Percentiles rank a stretch among this genome's conserved stretches.
Evolutionary conservation across 30 jellyfish, hydroid and myxozoan species (phyloP).

Genomic region (Clytia hemisphaerica): DNA sequence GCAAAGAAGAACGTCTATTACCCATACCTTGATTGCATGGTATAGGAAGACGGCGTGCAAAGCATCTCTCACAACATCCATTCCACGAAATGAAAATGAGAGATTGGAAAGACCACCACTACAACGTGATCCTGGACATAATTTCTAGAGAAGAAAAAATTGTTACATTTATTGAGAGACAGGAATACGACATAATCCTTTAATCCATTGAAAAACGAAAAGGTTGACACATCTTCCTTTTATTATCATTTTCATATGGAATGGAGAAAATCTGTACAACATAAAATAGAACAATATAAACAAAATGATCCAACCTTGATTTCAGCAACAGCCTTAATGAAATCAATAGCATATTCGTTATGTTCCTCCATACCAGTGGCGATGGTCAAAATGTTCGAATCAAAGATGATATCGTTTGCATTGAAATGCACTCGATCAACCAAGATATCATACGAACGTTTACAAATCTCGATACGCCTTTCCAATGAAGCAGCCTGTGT

Average conservation of each 20-base stretch:
- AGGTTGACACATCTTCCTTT: too few relatives aligned
- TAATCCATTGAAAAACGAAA: too few relatives aligned
- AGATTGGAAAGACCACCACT: constrained; percentile 97
- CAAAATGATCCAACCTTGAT: constrained; percentile 45
- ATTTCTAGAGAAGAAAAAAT: constrained; percentile 31
- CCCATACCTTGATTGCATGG: constrained; percentile 84
- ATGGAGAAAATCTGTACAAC: not conserved
- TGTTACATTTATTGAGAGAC: too few relatives aligned
- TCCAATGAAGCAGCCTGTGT: constrained; percentile 88
- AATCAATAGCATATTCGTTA: constrained; percentile 68
- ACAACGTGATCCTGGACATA: constrained; percentile 85
- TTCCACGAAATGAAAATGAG: constrained; percentile 91
- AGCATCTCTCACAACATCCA: constrained; percentile 86
- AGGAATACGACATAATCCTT: too few relatives aligned
- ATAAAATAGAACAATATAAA: not conserved
- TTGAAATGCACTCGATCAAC: constrained; percentile 53
- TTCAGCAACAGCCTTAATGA: constrained; percentile 58
- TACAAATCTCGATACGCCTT: constrained; percentile 75
- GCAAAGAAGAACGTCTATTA: not conserved
- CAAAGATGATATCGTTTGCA: constrained; percentile 78
- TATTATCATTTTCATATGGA: too few relatives aligned
- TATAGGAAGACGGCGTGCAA: constrained; percentile 85
- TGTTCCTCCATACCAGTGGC: constrained; percentile 99
- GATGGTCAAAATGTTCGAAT: constrained; percentile 86
- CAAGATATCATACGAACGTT: constrained; percentile 72